Base-by-base conservation (phyloP, 2,888 invertebrate species). In the Macrophya annulata region DNA sequence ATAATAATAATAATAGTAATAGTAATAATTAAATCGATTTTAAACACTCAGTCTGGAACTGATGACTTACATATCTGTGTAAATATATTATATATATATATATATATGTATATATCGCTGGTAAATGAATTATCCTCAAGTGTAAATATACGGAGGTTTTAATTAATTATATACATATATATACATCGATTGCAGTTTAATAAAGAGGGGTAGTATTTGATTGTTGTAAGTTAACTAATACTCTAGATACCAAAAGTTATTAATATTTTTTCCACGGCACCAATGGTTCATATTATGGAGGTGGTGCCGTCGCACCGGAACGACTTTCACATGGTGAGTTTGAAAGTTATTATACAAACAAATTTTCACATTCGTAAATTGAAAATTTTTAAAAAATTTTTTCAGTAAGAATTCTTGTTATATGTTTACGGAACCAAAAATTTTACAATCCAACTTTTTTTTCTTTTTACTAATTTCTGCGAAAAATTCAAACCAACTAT, bases 221-320 rank as follows among this genome's bases (percentile, higher is more conserved):
- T 31, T 31, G 40, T 62, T 62, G 4, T 37, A 81, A 81, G 81
- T 81, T 81, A 9, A 59, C 25, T 40, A 51, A 83, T 83, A 21
- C 62, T 12, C 40, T 81, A 81, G 59, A 81, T 59, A 81, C 3
- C 3, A 21, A 15, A 81, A 81, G 81, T 81, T 81, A 62, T n/a
- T 48, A 65, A 48, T 65, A 83, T 71, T 83, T 37, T 83, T n/a
- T 37, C 68, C 25, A 51, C 83, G 89, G 90, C 90, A 91, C 92
- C 92, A 93, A 93, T 93, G 93, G 93, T 93, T 93, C 93, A 93
- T 90, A 93, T 93, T 88, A 90, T 93, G 90, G 93, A 93, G 90
- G 89, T 92, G 89, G 90, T 93, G 90, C 91, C 93, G 93, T 91
- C 93, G 92, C 93, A 92, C 91, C 93, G 93, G 92, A 93, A 91